Evolutionary conservation across 2,888 invertebrate genomes (phyloP).

Genomic region (Euplagia quadripunctaria): DNA sequence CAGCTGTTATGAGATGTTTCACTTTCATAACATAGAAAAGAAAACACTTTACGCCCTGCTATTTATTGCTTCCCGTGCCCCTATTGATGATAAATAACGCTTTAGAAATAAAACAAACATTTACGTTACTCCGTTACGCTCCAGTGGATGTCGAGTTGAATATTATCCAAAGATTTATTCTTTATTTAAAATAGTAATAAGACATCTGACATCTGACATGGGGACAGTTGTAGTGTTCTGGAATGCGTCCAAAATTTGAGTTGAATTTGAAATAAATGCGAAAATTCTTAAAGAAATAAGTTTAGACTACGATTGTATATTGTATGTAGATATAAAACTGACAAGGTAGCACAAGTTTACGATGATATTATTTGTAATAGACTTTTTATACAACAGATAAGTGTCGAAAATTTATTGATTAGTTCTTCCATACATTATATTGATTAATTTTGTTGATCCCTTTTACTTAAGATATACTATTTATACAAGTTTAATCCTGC

Average conservation of each 20-base stretch:
- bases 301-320: slow-evolving; percentile 4
- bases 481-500: background rate
- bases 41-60: slow-evolving; percentile 19
- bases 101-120: slow-evolving; percentile 13
- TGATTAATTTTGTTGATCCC: background rate
- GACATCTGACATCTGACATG: slow-evolving; percentile 53
- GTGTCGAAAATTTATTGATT: background rate
- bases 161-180: slow-evolving; percentile 41
- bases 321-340: slow-evolving; percentile 4
- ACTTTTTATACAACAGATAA: background rate
- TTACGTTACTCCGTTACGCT: slow-evolving; percentile 38
- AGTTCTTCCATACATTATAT: background rate
- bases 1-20: slow-evolving; percentile 21
- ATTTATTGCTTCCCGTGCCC: slow-evolving; percentile 41
- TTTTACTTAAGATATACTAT: background rate
- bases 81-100: slow-evolving; percentile 21
- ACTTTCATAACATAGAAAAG: slow-evolving; percentile 11
- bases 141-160: slow-evolving; percentile 35
- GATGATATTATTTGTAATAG: background rate
- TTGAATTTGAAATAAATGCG: slow-evolving; percentile 45
- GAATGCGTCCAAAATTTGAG: slow-evolving; percentile 52
- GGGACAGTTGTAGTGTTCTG: slow-evolving; percentile 48
- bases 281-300: slow-evolving; percentile 27
- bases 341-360: background rate
- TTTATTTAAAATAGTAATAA: slow-evolving; percentile 55